These are phyloP conservation scores for Drosophila simulans DNA, from an alignment of 1,140 invertebrate genomes.

Conservation along the genomic window DNA sequence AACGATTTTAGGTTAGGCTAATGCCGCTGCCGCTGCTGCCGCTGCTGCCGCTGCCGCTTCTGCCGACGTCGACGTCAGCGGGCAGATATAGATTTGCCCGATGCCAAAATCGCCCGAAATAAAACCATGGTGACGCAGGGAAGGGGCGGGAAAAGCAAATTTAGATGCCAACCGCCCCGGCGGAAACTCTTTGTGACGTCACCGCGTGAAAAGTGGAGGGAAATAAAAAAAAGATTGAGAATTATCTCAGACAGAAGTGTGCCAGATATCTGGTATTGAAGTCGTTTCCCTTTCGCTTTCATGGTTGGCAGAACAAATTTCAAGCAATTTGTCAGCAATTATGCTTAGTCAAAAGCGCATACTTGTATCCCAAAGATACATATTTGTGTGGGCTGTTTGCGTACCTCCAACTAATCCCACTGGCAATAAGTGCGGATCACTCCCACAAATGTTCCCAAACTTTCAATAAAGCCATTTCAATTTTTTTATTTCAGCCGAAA, in stretches of 20 bases:
- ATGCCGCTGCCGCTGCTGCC: slow-evolving; percentile 51
- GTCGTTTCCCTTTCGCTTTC: slow-evolving; percentile 62
- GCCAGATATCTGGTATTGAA: slow-evolving; percentile 54
- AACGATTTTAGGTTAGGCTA: slow-evolving; percentile 71
- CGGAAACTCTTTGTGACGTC: slow-evolving; percentile 70
- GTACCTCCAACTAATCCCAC: slow-evolving; percentile 6
- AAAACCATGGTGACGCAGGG: slow-evolving; percentile 52
- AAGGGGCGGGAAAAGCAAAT: slow-evolving; percentile 42
- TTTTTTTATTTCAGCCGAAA: not conserved
- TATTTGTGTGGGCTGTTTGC: slow-evolving; percentile 9
- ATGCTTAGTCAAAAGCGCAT: slow-evolving; percentile 29
- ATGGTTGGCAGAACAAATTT: slow-evolving; percentile 31
- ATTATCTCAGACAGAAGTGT: slow-evolving; percentile 61
- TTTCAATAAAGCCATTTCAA: too few relatives aligned
- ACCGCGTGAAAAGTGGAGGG: slow-evolving; percentile 14
- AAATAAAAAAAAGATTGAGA: slow-evolving; percentile 22
- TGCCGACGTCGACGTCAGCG: slow-evolving; percentile 28
- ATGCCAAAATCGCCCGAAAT: slow-evolving; percentile 78
- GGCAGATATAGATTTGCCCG: slow-evolving; percentile 31
- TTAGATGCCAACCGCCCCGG: slow-evolving; percentile 51
- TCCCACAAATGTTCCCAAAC: not conserved
- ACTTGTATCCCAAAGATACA: slow-evolving; percentile 37
- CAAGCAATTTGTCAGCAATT: slow-evolving; percentile 58
- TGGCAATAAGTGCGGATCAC: slow-evolving; percentile 4
- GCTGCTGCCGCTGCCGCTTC: slow-evolving; percentile 35